Conservation (phyloP, 2,888 invertebrate species). For the Lithophane leautieri region DNA sequence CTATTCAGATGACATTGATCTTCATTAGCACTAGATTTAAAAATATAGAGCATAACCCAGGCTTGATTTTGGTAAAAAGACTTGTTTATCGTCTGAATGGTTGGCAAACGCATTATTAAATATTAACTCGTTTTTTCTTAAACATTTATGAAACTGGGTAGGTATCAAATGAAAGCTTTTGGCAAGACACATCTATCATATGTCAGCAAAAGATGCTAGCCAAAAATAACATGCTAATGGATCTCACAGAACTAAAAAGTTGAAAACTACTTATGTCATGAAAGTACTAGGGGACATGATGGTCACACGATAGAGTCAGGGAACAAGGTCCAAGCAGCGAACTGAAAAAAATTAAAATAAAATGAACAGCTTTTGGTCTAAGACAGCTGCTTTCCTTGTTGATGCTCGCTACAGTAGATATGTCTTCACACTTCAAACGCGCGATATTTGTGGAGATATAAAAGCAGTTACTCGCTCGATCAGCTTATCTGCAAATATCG, state of each 20-base stretch:
- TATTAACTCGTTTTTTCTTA: constrained; percentile 11
- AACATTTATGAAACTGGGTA: constrained; percentile 3
- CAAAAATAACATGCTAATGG: constrained; percentile 40
- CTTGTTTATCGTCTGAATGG: neutral
- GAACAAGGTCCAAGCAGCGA: neutral
- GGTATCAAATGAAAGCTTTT: constrained; percentile 31
- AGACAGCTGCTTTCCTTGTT: neutral
- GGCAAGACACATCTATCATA: constrained; percentile 32
- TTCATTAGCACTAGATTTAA: neutral
- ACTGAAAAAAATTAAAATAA: neutral
- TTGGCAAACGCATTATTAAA: constrained; percentile 21
- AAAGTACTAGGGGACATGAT: neutral
- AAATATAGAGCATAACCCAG: neutral
- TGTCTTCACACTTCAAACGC: constrained; percentile 9
- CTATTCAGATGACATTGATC: neutral
- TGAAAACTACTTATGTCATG: constrained; percentile 17
- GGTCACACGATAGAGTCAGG: neutral
- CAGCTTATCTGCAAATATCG: constrained; percentile 46
- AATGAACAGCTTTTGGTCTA: neutral
- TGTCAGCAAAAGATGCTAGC: constrained; percentile 24
- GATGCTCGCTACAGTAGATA: constrained; percentile 7
- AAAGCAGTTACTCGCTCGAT: constrained; percentile 31
- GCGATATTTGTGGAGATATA: constrained; percentile 22
- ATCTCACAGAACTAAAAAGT: neutral
- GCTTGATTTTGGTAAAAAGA: too few relatives aligned